Evolutionary conservation across 2,888 invertebrate species (phyloP), one percentile per base, ranked within the genome.

Genomic region (Eulithis testata): DNA sequence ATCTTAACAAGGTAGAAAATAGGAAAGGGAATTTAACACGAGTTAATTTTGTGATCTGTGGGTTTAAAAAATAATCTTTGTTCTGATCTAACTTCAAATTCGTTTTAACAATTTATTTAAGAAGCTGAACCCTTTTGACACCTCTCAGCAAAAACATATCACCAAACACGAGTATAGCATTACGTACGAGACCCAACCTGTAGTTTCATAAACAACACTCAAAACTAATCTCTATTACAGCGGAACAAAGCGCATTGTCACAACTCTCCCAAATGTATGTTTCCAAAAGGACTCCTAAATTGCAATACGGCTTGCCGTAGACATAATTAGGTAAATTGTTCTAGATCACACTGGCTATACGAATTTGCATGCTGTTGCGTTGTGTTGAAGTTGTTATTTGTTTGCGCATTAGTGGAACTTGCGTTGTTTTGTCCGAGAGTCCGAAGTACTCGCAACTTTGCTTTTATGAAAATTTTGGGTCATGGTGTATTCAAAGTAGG

Each of bases 281-380:
- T 64, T 51, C 47, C 65, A 66, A 51, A 73, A 73, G 59, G 56
- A 72, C 72, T 67, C 63, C 69, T 66, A 73, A 72, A 75, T 77
- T 72, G 71, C 68, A 67, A 55, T 65, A 73, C 69, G 69, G 62
- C 71, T 74, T 74, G 65, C 69, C 47, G 61, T 74, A 60, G 66
- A 75, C 73, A 75, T 74, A 74, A 79, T 79, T 74, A 75, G 73
- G 62, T 60, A 66, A 69, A 72, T 75, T 69, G 66, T 71, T 74
- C 63, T 72, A 69, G 73, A 73, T 71, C 71, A 57, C 43, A 50
- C 53, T 7, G 53, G 63, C 51, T 56, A 64, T 36, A 55, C 58
- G 45, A 75, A 71, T 70, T 72, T 74, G 66, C 68, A 70, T 70
- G 57, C 66, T 75, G 68, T 53, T 57, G 8, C 40, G 61, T 31